Base-by-base conservation (phyloP, 2,888 invertebrate genomes). In the Eupithecia pulchellata region DNA sequence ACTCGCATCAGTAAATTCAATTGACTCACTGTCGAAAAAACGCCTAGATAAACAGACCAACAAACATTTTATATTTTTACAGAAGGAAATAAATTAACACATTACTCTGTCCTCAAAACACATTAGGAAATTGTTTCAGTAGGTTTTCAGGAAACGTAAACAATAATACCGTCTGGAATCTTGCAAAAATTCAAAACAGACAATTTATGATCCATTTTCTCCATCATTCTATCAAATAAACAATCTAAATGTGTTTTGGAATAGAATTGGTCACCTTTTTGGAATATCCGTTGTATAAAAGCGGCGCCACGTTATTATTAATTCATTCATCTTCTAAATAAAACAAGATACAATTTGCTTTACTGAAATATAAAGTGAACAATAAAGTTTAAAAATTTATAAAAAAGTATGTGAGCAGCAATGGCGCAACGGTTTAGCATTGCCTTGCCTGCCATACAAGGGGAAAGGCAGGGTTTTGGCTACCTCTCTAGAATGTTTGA, bases 91-190 rank as follows among this genome's bases (percentile, higher is more conserved):
- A 52, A 52, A 52, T 13, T 52, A 60, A 11, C 39, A 69, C 68
- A 73, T 76, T 72, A 75, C 64, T 70, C 52, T 64, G 67, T 75
- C 72, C 66, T 69, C 66, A 30, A 64, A 73, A 74, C 34, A 63
- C 58, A 64, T 69, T 69, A 57, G 34, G 62, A 66, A 72, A 55
- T 60, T 13, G 9, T 39, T 36, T 61, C 20, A 60, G 58, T 32
- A 65, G 52, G n/a, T 66, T 57, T 47, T 8, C 9, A 47, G 47
- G 32, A 66, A 67, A 58, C 25, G 9, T 25, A 29, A 57, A 57
- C 57, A 57, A 5, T 17, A 9, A 60, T 30, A 32, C n/a, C n/a
- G 29, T 29, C 20, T 64, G 55, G 32, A 65, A 68, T 67, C 34
- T 42, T 27, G 67, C 64, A 34, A 62, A 63, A 69, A 52, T 63